Evolutionary conservation across 2,888 invertebrate genomes (phyloP).

Genomic region (Pyrrhopygopsis socrates): DNA sequence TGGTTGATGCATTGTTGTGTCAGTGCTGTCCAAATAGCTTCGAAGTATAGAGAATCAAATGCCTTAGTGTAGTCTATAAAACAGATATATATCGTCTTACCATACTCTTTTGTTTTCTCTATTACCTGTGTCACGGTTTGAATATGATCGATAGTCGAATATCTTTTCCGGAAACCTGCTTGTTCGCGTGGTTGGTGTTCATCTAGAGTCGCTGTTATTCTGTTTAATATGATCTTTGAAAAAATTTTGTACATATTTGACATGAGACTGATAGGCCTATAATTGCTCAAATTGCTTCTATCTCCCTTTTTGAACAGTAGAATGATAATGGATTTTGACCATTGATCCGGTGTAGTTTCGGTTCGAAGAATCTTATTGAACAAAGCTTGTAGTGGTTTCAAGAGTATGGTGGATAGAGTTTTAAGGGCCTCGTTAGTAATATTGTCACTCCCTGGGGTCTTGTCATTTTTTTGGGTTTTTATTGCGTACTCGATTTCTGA

Average conservation of each 20-base stretch:
- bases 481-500: not conserved
- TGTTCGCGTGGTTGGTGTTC: slow-evolving; percentile 7
- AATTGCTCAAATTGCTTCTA: not conserved
- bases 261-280: not conserved
- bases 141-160: slow-evolving; percentile 45
- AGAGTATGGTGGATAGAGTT: too few species aligned
- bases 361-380: not conserved
- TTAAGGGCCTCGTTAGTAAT: not conserved
- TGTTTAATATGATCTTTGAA: not conserved
- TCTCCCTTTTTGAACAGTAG: too few species aligned
- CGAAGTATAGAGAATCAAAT: not conserved
- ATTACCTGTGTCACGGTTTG: slow-evolving; percentile 40
- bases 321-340: too few species aligned
- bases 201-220: not conserved
- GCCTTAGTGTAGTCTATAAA: not conserved
- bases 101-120: slow-evolving; percentile 23
- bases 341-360: too few species aligned
- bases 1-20: too few species aligned
- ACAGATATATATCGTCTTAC: not conserved
- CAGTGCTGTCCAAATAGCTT: not conserved
- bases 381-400: not conserved
- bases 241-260: not conserved
- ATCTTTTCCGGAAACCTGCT: slow-evolving; percentile 42
- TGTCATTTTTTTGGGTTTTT: not conserved
- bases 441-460: not conserved